Evolutionary conservation across 2,888 invertebrate genomes (phyloP).

Genomic region (Eupithecia pulchellata): DNA sequence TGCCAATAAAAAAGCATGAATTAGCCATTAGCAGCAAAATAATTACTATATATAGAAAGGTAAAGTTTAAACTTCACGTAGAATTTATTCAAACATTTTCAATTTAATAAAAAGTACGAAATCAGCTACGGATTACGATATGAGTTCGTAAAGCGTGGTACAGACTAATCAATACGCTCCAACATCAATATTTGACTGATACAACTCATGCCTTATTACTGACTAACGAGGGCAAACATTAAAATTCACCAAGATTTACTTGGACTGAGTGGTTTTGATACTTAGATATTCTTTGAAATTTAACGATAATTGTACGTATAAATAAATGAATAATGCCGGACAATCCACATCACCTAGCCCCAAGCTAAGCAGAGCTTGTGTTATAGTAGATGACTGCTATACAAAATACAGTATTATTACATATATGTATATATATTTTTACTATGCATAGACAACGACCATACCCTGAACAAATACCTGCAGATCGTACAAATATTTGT

Average conservation of each 20-base stretch:
- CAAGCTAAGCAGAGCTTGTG: too few species aligned
- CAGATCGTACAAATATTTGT: too few species aligned
- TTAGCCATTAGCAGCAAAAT: too few species aligned
- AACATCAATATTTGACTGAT: slow-evolving; percentile 75
- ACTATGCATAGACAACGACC: too few species aligned
- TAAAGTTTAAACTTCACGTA: background rate
- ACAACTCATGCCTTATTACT: slow-evolving; percentile 71
- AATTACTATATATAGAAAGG: background rate
- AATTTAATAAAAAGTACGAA: background rate
- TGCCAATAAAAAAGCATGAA: too few species aligned
- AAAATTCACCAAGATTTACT: slow-evolving; percentile 65
- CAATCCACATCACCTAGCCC: too few species aligned
- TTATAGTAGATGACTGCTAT: too few species aligned
- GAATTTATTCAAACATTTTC: background rate
- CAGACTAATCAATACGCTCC: slow-evolving; percentile 64
- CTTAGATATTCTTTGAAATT: slow-evolving; percentile 29
- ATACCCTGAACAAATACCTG: too few species aligned
- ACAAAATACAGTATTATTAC: too few species aligned
- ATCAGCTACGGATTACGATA: background rate
- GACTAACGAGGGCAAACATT: slow-evolving; percentile 75
- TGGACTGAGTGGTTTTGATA: slow-evolving; percentile 47
- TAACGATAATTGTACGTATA: background rate
- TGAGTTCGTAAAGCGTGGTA: background rate
- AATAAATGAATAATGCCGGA: too few species aligned
- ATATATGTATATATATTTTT: too few species aligned